A percentile compares a stretch with the other conserved stretches of the same genome.
Conservation (phyloP, 2,888 invertebrate genomes). For the Amiota mariae region DNA sequence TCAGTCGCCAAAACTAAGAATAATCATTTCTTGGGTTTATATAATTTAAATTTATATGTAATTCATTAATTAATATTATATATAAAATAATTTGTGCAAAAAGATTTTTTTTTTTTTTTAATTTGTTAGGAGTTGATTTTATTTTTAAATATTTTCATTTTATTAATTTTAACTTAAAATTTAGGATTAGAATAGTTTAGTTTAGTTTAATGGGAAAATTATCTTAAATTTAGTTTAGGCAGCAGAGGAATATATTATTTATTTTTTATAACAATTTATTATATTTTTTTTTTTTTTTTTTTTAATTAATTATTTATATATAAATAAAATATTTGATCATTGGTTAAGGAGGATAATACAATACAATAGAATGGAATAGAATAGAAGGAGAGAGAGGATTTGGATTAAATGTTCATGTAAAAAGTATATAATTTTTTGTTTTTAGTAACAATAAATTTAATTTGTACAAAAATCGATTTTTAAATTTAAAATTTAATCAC, state of each 20-base stretch:
- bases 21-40: no score
- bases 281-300: no score
- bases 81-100: not conserved
- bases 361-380: no score
- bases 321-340: no score
- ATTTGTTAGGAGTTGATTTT: not conserved
- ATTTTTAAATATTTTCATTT: not conserved
- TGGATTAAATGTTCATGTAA: constrained; percentile 39
- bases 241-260: constrained; percentile 11
- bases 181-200: constrained; percentile 50
- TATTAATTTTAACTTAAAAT: constrained; percentile 44
- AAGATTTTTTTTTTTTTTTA: not conserved
- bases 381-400: not conserved
- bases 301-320: no score
- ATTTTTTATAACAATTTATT: no score
- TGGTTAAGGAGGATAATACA: no score
- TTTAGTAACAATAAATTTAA: constrained; percentile 25
- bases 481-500: constrained; percentile 63
- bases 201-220: not conserved
- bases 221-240: constrained; percentile 28
- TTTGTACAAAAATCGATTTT: constrained; percentile 24
- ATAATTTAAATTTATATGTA: no score
- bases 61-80: no score
- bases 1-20: no score
- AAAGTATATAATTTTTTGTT: constrained; percentile 41